Evolutionary conservation across 2,888 invertebrate species (phyloP).

Genomic region (Crocallis elinguaria): DNA sequence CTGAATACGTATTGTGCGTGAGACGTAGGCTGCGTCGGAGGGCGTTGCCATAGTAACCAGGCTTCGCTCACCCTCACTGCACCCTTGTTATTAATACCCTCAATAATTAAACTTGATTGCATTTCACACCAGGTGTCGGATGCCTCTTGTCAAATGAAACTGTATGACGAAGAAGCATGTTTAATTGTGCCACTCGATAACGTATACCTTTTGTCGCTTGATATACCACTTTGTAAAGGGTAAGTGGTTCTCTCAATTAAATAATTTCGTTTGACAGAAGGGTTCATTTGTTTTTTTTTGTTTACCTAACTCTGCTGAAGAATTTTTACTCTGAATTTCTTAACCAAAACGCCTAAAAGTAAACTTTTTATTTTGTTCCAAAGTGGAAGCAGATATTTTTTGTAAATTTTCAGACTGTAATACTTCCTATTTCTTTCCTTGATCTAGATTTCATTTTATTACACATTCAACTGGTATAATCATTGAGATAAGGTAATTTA

Average conservation of each 20-base stretch:
- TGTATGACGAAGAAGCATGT: slow-evolving; percentile 30
- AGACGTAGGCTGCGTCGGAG: slow-evolving; percentile 75
- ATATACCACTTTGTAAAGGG: slow-evolving; percentile 7
- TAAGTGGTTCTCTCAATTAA: not conserved
- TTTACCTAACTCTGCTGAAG: too few species aligned
- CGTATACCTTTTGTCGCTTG: slow-evolving; percentile 14
- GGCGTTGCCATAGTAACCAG: slow-evolving; percentile 78
- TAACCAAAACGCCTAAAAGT: too few species aligned
- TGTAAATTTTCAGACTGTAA: too few species aligned
- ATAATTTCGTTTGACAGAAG: not conserved
- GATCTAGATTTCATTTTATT: too few species aligned
- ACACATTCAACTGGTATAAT: too few species aligned
- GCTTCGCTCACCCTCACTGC: slow-evolving; percentile 71
- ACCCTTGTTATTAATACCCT: slow-evolving; percentile 84
- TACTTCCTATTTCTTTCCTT: too few species aligned
- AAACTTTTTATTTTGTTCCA: too few species aligned
- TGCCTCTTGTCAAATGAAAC: slow-evolving; percentile 69
- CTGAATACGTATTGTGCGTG: slow-evolving; percentile 68
- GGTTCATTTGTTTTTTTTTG: not conserved
- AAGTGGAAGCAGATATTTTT: too few species aligned
- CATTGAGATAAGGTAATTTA: too few species aligned
- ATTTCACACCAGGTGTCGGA: slow-evolving; percentile 83
- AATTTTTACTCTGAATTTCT: too few species aligned
- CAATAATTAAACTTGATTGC: slow-evolving; percentile 85
- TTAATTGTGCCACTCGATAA: slow-evolving; percentile 35